phyloP scores from a whole-genome alignment of 2,797 vertebrate species.

The Sebastes baramenuke region DNA sequence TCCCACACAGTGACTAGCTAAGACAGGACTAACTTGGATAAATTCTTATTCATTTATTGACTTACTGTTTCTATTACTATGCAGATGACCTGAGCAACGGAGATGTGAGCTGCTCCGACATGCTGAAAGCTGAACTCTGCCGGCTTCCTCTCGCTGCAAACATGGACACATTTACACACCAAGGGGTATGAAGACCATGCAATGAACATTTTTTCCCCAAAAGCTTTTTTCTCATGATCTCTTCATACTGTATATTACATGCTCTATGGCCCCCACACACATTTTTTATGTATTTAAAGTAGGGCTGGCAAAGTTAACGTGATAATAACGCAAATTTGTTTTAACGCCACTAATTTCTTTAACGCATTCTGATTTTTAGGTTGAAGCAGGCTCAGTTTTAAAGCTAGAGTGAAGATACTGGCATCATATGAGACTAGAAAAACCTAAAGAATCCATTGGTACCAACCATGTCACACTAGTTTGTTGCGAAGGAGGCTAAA shows the following conservation, averaged over 20 bases:
- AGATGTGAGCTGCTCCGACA: constrained; percentile 56
- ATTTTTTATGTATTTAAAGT: constrained; percentile 28
- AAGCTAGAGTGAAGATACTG: no score
- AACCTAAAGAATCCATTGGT: no score
- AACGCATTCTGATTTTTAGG: no score
- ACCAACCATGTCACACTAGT: no score
- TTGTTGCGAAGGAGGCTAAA: no score
- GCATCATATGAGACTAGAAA: no score
- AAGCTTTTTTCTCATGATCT: constrained; percentile 3
- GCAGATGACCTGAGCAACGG: constrained; percentile 74
- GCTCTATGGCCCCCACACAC: constrained; percentile 11
- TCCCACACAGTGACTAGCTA: constrained; percentile 19
- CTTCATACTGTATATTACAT: constrained; percentile 30
- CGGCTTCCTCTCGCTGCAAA: constrained; percentile 47
- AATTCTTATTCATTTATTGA: constrained; percentile 16
- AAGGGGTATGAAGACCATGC: constrained; percentile 61
- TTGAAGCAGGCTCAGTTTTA: no score
- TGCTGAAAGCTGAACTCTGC: constrained; percentile 63
- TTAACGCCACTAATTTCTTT: no score
- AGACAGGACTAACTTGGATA: background rate
- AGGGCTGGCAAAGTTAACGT: no score
- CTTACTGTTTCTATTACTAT: constrained; percentile 24
- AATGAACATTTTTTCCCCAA: background rate
- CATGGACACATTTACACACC: constrained; percentile 66
- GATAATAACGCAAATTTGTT: no score